Conservation (phyloP, 1,140 invertebrate species). For the Drosophila jambulina region DNA sequence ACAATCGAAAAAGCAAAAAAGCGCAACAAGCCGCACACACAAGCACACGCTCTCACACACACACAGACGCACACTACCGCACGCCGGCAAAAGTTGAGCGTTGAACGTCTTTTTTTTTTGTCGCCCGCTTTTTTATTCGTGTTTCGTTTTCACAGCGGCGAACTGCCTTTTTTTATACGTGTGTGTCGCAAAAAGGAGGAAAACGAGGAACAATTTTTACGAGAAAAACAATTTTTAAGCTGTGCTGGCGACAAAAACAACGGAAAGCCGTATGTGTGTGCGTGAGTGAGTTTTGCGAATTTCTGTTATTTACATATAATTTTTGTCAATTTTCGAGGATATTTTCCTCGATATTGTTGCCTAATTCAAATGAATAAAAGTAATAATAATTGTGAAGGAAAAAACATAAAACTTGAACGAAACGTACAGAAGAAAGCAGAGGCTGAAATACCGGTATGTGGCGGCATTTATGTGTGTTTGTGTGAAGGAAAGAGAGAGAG, state of each 20-base stretch:
- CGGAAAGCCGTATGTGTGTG: conserved; percentile 14
- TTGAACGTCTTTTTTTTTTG: conserved; percentile 29
- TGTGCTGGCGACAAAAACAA: conserved; percentile 26
- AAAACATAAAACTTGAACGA: conserved; percentile 18
- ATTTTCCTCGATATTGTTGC: neutral
- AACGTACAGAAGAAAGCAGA: conserved; percentile 45
- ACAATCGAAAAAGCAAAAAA: conserved; percentile 25
- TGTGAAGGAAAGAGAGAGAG: conserved; percentile 5
- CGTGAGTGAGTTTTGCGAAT: conserved; percentile 45
- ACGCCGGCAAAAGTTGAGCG: conserved; percentile 53
- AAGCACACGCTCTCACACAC: conserved; percentile 15
- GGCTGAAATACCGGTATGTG: conserved; percentile 71
- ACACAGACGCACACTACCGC: conserved; percentile 19
- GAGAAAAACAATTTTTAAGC: conserved; percentile 10
- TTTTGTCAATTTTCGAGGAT: neutral
- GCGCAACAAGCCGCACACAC: conserved; percentile 49
- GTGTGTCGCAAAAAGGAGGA: conserved; percentile 26
- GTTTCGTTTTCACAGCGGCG: conserved; percentile 45
- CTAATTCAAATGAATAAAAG: neutral
- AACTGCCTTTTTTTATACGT: conserved; percentile 34
- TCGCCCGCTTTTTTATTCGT: conserved; percentile 43
- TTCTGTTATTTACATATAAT: conserved; percentile 13
- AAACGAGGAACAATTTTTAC: conserved; percentile 8
- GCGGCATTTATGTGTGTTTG: conserved; percentile 37
- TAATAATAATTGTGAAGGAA: neutral